Percentiles rank a stretch among this genome's conserved stretches.
Evolutionary conservation across 2,888 invertebrate species (phyloP).

Genomic region (Acrocyrtus sp.): DNA sequence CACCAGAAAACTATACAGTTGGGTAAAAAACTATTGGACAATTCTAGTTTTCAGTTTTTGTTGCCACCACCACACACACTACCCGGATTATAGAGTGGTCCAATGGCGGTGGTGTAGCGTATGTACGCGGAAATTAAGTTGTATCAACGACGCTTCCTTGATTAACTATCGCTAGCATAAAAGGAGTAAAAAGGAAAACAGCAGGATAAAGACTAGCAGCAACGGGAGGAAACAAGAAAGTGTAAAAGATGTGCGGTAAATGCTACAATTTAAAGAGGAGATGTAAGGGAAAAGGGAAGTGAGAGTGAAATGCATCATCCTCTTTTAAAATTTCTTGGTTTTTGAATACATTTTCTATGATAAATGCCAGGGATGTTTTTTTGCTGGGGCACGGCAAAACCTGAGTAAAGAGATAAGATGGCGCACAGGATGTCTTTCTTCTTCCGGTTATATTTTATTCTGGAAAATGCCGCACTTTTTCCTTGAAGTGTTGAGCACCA

Average conservation of each 20-base stretch:
- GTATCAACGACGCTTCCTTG: slow-evolving; percentile 17
- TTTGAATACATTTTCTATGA: slow-evolving; percentile 18
- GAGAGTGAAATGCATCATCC: slow-evolving; percentile 28
- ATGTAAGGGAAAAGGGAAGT: slow-evolving; percentile 6
- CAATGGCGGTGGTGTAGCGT: no score
- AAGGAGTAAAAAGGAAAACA: neutral
- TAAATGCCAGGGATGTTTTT: slow-evolving; percentile 38
- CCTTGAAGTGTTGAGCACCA: no score
- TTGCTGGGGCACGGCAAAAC: no score
- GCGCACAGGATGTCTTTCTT: slow-evolving; percentile 46
- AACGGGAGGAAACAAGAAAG: slow-evolving; percentile 7
- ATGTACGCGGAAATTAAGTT: slow-evolving; percentile 21
- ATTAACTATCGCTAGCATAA: slow-evolving; percentile 20
- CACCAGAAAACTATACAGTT: slow-evolving; percentile 23
- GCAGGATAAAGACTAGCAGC: neutral
- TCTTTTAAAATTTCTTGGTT: slow-evolving; percentile 16
- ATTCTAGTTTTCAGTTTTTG: neutral
- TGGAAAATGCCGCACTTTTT: no score
- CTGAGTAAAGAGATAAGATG: no score
- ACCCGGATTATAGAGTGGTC: no score
- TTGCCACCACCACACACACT: no score
- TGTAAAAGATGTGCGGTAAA: neutral
- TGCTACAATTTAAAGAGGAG: no score
- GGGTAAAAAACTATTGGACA: neutral
- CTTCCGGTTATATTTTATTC: slow-evolving; percentile 28